Base-by-base conservation (phyloP, 2,888 invertebrate genomes). In the Asteroscopus sphinx region DNA sequence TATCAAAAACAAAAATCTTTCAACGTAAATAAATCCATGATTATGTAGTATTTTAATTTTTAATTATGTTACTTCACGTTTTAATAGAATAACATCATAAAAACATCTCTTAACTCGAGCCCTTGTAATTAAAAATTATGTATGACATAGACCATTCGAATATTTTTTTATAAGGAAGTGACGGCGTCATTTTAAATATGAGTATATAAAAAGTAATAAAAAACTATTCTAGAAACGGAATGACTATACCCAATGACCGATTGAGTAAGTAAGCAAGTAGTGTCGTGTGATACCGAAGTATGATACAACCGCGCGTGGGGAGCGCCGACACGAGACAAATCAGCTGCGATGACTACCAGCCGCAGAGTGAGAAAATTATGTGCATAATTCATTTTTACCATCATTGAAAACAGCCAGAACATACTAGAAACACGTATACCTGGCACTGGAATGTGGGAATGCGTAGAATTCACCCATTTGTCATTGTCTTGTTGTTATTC, bases 261-360 rank as follows among this genome's bases (percentile, higher is more conserved):
- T 81, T 81, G 80, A 81, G 79, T 81, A 81, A 82, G 80, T 81
- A 74, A 79, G 68, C 71, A 76, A 82, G 73, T 80, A 67, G 80
- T 83, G 81, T 80, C 77, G 80, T 80, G 82, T 80, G 80, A 77
- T 85, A 80, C 73, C 52, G 62, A 80, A 82, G 79, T 81, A 81
- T 84, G 79, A 82, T 82, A 82, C 70, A 66, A 56, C 45, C 53
- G 59, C 26, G 83, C 65, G 88, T 88, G 81, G 88, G 88, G 78
- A 79, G 77, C 72, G 81, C 63, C 70, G 80, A 83, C 80, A 76
- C 75, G 77, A 76, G 80, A 83, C 84, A 82, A 79, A 81, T 83
- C 80, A 76, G 73, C 70, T 58, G 65, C 74, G 77, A 73, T 83
- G 79, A 81, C 77, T 78, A 76, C 70, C 63, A 72, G 64, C 61